A percentile compares a stretch with the other conserved stretches of the same genome.
Evolutionary conservation across 2,797 vertebrate genomes (phyloP).

Genomic region (Fringilla coelebs): DNA sequence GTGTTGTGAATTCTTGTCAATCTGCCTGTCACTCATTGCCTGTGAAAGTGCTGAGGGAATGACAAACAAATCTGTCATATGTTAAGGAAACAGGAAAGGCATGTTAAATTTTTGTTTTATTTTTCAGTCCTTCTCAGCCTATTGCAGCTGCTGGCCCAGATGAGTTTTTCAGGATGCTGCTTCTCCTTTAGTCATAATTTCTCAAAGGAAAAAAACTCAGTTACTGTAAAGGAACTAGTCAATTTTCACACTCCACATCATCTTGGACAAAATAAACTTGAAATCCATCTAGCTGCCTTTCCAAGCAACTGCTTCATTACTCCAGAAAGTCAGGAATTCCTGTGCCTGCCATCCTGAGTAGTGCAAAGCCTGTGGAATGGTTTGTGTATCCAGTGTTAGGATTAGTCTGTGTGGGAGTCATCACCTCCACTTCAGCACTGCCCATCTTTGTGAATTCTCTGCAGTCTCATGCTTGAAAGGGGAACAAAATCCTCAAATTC

Average conservation of each 20-base stretch:
- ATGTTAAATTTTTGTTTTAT: background rate
- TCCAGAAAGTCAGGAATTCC: background rate
- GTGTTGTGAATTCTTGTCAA: background rate
- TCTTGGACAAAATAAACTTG: background rate
- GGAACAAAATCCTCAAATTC: background rate
- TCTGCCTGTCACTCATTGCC: background rate
- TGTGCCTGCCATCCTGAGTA: accelerated
- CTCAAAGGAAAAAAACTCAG: background rate
- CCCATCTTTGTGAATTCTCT: background rate
- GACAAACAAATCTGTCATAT: background rate
- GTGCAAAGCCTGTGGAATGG: background rate
- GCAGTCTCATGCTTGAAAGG: background rate
- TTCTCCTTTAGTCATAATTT: background rate
- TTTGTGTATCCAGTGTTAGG: background rate
- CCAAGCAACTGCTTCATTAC: background rate
- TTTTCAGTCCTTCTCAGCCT: background rate
- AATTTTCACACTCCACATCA: background rate
- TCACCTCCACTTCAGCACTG: background rate
- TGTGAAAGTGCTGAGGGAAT: background rate
- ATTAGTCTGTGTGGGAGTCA: background rate
- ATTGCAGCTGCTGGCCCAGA: background rate
- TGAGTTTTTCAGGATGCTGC: background rate
- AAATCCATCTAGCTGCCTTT: background rate
- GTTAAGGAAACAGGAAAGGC: background rate
- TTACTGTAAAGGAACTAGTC: background rate